Evolutionary conservation across 2,113 vertebrate species (phyloP), one percentile per base, ranked within the genome.

Genomic region (Toxotes jaculatrix): DNA sequence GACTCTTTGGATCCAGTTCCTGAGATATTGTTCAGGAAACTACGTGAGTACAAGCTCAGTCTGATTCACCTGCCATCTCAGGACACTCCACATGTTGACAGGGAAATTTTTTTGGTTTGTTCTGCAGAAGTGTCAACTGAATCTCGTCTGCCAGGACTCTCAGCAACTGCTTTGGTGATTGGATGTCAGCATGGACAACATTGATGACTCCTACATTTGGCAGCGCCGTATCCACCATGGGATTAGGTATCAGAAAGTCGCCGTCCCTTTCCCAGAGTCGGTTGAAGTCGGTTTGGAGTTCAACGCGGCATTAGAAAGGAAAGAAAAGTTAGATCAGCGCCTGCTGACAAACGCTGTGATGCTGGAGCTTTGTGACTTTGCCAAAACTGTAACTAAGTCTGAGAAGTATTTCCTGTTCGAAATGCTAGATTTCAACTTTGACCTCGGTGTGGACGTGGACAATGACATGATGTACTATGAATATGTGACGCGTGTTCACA

Each of bases 371-470:
- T 74, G 36, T 21, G 21, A 74, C 2, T 90, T 90, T 45, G 79
- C 73, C 10, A 80, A 42, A 75, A 47, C 72, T 0, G 80, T 84
- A 8, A 75, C 40, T 0, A 66, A 31, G 32, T 76, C 81, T 0
- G 68, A 74, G 63, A 49, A n/a, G 4, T 77, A 87, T 7, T 83
- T 85, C 69, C 8, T 90, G 3, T 77, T 79, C 2, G 82, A 90
- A 31, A 80, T 90, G 19, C 27, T 90, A 2, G 69, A 73, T 7
- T 90, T 76, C 61, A 88, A 90, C 70, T 88, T 90, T 4, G 66
- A 79, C 43, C 74, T 86, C 0, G 66, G 70, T 3, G 17, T 80
- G 3, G 77, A 83, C 14, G 0, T 16, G 8, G 40, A 45, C 27
- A 14, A 74, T 1, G 63, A 80, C n/a, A 4, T 14, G 5, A 69